Base-by-base conservation (phyloP, 1,140 invertebrate species). In the Batillaria attramentaria region DNA sequence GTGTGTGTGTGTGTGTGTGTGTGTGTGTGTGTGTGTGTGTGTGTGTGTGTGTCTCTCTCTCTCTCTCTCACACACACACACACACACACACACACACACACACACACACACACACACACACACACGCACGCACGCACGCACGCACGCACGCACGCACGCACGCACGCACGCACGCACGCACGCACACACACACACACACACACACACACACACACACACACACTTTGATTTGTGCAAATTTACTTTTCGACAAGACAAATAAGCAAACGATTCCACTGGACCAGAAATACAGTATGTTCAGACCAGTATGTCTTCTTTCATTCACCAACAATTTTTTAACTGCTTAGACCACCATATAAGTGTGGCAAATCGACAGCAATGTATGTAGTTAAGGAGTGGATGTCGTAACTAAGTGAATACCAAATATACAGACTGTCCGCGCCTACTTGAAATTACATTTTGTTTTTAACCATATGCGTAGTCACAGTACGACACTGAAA, bases 121-220 rank as follows among this genome's bases (percentile, higher is more conserved):
- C 66, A 37, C 39, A 69, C 66, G 39, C 39, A 2, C 5, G 39
- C 66, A 69, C 5, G 35, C 2, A 37, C 39, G 16, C 39, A 37
- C 2, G 20, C 10, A 39, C 66, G 33, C 5, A 37, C 16, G 18
- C 10, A 1, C 33, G 16, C 28, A 33, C 33, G 37, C 31, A 28
- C 57, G 6, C 5, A n/a, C 57, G 31, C 57, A 16, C 20, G 28
- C 6, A 8, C 57, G 6, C 20, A n/a, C 57, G 31, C 57, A 62
- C 57, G 31, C 57, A 62, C 57, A 62, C 28, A 8, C 5, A 6
- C 6, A 10, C 5, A 69, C 6, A 8, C 6, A 6, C 57, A n/a
- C 57, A n/a, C 57, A 62, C 57, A 62, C 57, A 10, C 8, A 62
- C 57, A 62, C 57, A 62, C 57, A 62, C 57, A 62, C 57, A 62